These are phyloP conservation scores for Muntiacus reevesi DNA, from an alignment of 2,113 vertebrate genomes.

Conservation along the genomic window DNA sequence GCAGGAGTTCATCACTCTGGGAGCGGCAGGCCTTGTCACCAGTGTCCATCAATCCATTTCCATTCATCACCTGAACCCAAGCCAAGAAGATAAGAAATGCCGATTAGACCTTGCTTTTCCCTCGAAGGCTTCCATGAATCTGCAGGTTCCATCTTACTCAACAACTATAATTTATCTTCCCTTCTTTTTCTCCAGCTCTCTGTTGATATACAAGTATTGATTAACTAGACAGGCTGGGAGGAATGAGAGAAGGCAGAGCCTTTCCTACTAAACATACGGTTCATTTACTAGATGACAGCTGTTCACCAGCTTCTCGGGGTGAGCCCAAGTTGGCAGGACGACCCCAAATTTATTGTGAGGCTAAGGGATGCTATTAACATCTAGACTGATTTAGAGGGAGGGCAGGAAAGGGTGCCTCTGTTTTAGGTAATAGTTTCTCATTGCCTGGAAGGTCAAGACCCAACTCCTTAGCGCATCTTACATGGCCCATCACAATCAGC, in stretches of 20 bases:
- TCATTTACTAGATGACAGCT: neutral
- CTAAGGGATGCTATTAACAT: constrained; percentile 20
- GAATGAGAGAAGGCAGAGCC: neutral
- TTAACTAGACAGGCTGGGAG: constrained; percentile 6
- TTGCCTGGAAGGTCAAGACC: neutral
- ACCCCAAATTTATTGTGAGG: neutral
- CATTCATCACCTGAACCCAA: constrained; percentile 32
- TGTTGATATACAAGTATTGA: constrained; percentile 59
- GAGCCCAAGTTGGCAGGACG: neutral
- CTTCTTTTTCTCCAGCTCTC: neutral
- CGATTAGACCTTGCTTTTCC: constrained; percentile 5
- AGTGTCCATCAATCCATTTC: neutral
- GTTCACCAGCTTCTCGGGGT: neutral
- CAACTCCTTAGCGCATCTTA: neutral
- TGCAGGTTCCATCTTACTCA: constrained; percentile 19
- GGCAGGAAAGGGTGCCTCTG: neutral
- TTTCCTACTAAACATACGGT: neutral
- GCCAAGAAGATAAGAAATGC: constrained; percentile 14
- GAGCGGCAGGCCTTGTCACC: neutral
- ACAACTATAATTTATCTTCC: constrained; percentile 38
- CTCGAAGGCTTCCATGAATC: constrained; percentile 22
- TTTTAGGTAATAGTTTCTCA: neutral
- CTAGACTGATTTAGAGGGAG: constrained; percentile 22
- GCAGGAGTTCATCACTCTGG: neutral
- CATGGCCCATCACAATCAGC: neutral